Evolutionary conservation across 1,140 invertebrate genomes (phyloP), one percentile per base, ranked within the genome.

Genomic region (Thalassaphorura encarpata): DNA sequence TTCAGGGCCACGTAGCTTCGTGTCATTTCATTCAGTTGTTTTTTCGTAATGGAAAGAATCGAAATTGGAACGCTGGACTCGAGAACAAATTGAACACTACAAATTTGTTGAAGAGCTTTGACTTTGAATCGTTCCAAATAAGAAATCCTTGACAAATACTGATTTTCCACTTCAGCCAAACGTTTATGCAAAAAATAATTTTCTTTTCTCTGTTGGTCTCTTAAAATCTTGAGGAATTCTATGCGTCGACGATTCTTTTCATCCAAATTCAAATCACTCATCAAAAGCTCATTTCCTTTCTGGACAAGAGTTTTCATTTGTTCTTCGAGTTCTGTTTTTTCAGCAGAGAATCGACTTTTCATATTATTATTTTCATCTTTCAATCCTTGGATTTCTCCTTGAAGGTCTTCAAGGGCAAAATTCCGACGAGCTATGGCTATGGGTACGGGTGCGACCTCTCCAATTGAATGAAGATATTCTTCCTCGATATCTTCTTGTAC

Each of bases 1-100:
- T 55, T 47, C 3, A 55, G 21, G 8, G 29, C 45, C 0, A 24
- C 29, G 23, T 41, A 55, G 11, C 15, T 40, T 36, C 15, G 13
- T 0, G 43, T 19, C 1, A 55, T 28, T n/a, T 47, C 29, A 0
- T 41, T 31, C 1, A 55, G 43, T 41, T 55, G 43, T 29, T 39
- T 36, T 31, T 40, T 55, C 4, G 53, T 40, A 0, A n/a, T 33
- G 21, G 33, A 39, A 8, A 55, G 36, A 23, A 49, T 24, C 27
- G 42, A 41, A 5, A 55, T 36, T 55, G 53, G 53, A 18, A 55
- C 46, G 21, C 53, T 55, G 16, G 24, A 26, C 43, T 55, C 53
- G 5, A 55, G 46, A 24, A 55, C 36, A 39, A 40, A 31, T 5
- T 55, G 53, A 41, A 48, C 46, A 11, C 21, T 27, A 1, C 39